Percentiles rank a stretch among this genome's conserved stretches.
Conservation (phyloP, 2,797 vertebrate genomes). For the Pogonophryne albipinna region DNA sequence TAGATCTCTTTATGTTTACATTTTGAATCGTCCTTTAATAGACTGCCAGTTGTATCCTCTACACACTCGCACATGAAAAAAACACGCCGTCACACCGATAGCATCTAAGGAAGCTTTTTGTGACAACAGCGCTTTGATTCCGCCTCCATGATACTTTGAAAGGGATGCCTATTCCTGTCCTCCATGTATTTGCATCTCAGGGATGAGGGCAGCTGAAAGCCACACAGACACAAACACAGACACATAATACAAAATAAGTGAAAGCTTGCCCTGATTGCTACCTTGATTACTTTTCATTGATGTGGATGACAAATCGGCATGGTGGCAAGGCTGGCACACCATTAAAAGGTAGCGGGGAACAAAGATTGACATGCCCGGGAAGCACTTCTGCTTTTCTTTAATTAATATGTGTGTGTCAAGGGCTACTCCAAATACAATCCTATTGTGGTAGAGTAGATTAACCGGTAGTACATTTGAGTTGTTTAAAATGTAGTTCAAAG, state of each 20-base stretch:
- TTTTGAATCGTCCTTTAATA: conserved; percentile 53
- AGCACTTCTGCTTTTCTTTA: conserved; percentile 58
- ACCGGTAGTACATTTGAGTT: background rate
- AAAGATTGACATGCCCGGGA: conserved; percentile 51
- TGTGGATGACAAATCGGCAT: conserved; percentile 61
- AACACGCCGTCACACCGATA: conserved; percentile 41
- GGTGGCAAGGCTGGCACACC: conserved; percentile 43
- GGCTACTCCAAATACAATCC: conserved; percentile 22
- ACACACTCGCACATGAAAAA: conserved; percentile 36
- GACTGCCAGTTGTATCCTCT: conserved; percentile 52
- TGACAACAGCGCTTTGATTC: conserved; percentile 72
- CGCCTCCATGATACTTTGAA: conserved; percentile 69
- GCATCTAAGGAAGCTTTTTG: conserved; percentile 64
- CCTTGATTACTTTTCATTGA: conserved; percentile 75
- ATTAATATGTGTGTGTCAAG: conserved; percentile 65
- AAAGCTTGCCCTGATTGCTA: conserved; percentile 65
- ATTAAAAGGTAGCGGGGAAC: conserved; percentile 42
- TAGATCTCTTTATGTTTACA: conserved; percentile 26
- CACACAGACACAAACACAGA: conserved; percentile 30
- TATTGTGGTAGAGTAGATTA: conserved; percentile 36
- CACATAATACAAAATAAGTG: conserved; percentile 29
- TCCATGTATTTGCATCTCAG: conserved; percentile 68
- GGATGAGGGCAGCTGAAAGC: conserved; percentile 63
- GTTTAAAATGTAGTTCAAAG: conserved; percentile 24
- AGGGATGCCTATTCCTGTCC: conserved; percentile 74